Base-by-base conservation (phyloP, 2,888 invertebrate species). In the Poecilus cupreus region DNA sequence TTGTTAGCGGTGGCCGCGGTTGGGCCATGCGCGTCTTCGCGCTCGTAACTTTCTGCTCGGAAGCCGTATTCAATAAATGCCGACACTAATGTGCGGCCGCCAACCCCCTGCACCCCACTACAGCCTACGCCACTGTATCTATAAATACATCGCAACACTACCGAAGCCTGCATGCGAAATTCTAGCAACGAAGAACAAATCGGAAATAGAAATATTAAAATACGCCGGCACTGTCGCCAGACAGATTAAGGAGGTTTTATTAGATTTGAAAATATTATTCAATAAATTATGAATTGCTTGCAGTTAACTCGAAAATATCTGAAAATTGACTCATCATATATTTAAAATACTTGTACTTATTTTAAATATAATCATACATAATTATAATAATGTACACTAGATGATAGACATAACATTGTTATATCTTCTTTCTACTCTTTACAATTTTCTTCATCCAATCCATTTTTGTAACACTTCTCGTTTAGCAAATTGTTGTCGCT, bases 21-120 rank as follows among this genome's bases (percentile, higher is more conserved):
- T 18, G 78, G 16, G 37, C 37, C 26, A n/a, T 60, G 24, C 57
- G 78, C 72, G 54, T 80, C 80, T 72, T 72, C 57, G 22, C 20
- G 79, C 80, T 72, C 80, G 72, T 80, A 80, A 80, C 72, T 80
- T 70, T 78, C 64, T 64, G 39, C 80, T 80, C 54, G 54, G 54
- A 80, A 57, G 80, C 72, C 80, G 54, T 80, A 80, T 72, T 72
- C 80, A 80, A 80, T 80, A 72, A 72, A 72, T 54, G 37, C 72
- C 46, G 70, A 72, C 80, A 72, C 57, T 80, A 80, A 80, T 72
- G 80, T 72, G 72, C 72, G 54, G 22, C 51, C 54, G 13, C 10
- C 72, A n/a, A 20, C 72, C 72, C 72, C 22, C 20, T 54, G 10
- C 13, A 18, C 11, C 60, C 24, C 60, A 20, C 13, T 11, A 0